Base-by-base conservation (phyloP, 2,113 vertebrate species). In the Seriola aureovittata region DNA sequence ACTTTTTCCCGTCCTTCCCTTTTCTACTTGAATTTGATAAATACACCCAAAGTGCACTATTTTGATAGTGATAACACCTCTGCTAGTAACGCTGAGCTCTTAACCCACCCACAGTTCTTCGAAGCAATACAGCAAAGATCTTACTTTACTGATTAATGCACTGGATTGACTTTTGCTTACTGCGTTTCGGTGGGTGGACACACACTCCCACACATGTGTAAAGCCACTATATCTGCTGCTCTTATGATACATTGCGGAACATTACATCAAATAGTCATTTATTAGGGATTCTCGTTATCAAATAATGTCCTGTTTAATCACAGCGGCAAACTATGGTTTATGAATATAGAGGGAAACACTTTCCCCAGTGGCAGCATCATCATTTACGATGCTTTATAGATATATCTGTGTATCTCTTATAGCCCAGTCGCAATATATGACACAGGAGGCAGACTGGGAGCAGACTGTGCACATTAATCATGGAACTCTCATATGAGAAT, bases 391-490 rank as follows among this genome's bases (percentile, higher is more conserved):
- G 71, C 81, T 85, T 85, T 73, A 86, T 68, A 80, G 80, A 83
- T 82, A 71, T 80, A 78, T 90, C 60, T 77, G 75, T 34, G 67
- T 42, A 84, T 80, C 66, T 88, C 58, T 54, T 66, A 71, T 23
- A 68, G 32, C 54, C 86, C 81, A 55, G 82, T 89, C 76, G 38
- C 81, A 89, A 84, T 82, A 71, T 52, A 67, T 55, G 38, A 84
- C 78, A 71, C 52, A 29, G 66, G 46, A 71, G 78, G 66, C 84
- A 87, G 73, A 78, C 73, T 55, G 79, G 48, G 77, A 74, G 77
- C 71, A 78, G 82, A 77, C 60, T 75, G 19, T 50, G 63, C 54
- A 65, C 81, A 91, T 92, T 84, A 89, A 89, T 90, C 89, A 91
- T 60, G n/a, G 42, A 68, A 79, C 73, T 74, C 74, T 82, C 59